phyloP scores from a whole-genome alignment of 2,113 vertebrate genomes.

The Chaenocephalus aceratus region DNA sequence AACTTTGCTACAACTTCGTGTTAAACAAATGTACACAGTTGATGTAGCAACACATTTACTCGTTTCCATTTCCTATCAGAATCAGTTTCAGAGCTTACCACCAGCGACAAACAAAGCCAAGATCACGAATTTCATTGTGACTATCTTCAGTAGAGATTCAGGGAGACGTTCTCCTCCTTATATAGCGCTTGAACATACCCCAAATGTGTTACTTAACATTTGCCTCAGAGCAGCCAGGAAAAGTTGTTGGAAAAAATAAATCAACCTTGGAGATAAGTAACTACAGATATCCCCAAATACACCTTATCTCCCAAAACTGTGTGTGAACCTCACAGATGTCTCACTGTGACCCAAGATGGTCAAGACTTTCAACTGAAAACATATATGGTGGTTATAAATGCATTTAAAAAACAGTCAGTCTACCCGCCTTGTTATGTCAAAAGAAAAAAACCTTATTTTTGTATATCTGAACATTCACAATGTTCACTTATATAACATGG shows the following conservation, averaged over 20 bases:
- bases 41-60: neutral
- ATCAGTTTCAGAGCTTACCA: conserved; percentile 71
- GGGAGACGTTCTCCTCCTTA: conserved; percentile 12
- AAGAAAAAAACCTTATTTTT: neutral
- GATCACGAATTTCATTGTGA: conserved; percentile 81
- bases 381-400: neutral
- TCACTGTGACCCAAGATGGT: neutral
- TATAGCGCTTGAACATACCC: conserved; percentile 41
- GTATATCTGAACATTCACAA: neutral
- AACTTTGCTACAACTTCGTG: neutral
- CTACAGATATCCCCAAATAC: conserved; percentile 69
- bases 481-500: no score
- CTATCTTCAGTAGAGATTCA: conserved; percentile 29
- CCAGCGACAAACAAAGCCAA: conserved; percentile 83
- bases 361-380: neutral
- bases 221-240: neutral
- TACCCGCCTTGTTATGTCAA: neutral
- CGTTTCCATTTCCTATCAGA: neutral
- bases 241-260: conserved; percentile 50
- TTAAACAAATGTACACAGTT: neutral
- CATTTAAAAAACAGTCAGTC: neutral
- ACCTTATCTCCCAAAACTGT: conserved; percentile 53
- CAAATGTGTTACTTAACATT: conserved; percentile 9
- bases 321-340: conserved; percentile 77
- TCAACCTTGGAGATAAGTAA: conserved; percentile 78